phyloP scores from a whole-genome alignment of 2,113 vertebrate species.

The Podarcis muralis region DNA sequence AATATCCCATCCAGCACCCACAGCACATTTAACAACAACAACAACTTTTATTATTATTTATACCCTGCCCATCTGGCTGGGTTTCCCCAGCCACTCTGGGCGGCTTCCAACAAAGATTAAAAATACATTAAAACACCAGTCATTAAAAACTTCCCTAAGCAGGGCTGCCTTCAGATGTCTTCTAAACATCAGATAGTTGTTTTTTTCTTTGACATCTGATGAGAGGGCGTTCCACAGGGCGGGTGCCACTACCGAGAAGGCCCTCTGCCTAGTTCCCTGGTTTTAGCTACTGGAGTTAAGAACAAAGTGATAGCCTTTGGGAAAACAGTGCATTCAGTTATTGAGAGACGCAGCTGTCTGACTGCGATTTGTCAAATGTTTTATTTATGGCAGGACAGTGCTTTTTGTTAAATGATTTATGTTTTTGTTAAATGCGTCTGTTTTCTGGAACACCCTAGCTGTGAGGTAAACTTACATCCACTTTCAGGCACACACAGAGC shows the following conservation, averaged over 20 bases:
- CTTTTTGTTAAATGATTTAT: not conserved
- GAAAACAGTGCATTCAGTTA: not conserved
- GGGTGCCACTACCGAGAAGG: too few relatives aligned
- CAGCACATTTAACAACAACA: not conserved
- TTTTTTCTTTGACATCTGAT: too few relatives aligned
- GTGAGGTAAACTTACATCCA: not conserved
- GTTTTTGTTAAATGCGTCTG: not conserved
- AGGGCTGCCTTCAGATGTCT: too few relatives aligned
- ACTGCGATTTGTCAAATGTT: not conserved
- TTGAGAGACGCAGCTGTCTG: not conserved
- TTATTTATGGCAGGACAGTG: not conserved
- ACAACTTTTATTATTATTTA: too few relatives aligned
- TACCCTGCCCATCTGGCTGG: too few relatives aligned
- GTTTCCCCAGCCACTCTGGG: too few relatives aligned
- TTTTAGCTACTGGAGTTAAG: not conserved
- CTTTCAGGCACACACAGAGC: not conserved
- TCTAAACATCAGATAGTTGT: too few relatives aligned
- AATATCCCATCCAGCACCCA: not conserved
- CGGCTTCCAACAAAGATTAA: too few relatives aligned
- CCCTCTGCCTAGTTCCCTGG: too few relatives aligned
- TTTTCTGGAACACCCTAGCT: conserved; percentile 19
- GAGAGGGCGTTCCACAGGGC: too few relatives aligned
- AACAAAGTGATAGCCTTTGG: not conserved
- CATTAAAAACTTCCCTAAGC: too few relatives aligned
- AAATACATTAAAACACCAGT: too few relatives aligned